Percentiles rank a stretch among this genome's conserved stretches.
Evolutionary conservation across 35 echinoderm and acorn worm species (phyloP).

Genomic region (Chiridota heheva): DNA sequence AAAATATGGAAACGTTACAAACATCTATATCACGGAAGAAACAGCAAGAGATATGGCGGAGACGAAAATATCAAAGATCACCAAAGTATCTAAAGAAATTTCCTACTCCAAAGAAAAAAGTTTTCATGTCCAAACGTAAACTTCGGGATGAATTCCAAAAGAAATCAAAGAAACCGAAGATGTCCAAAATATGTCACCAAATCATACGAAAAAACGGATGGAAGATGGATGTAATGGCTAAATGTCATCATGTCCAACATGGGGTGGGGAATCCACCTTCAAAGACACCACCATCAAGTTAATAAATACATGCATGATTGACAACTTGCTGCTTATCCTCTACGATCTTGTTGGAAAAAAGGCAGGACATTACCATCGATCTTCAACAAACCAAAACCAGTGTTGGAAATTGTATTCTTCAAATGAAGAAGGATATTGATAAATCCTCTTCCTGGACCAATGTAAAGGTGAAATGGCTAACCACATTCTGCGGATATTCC

Average conservation of each 20-base stretch:
- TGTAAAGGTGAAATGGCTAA: too few relatives aligned
- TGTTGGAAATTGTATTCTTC: too few relatives aligned
- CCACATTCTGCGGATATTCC: too few relatives aligned
- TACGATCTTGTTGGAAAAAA: too few relatives aligned
- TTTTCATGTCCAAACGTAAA: neutral
- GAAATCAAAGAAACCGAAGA: neutral
- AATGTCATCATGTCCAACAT: neutral
- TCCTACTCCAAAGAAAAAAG: neutral
- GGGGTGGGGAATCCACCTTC: slow-evolving; percentile 15
- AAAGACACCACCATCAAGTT: neutral
- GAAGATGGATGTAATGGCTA: neutral
- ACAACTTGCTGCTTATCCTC: neutral
- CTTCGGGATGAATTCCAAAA: neutral
- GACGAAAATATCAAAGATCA: neutral
- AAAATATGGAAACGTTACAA: neutral
- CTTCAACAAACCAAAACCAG: too few relatives aligned
- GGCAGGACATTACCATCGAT: too few relatives aligned
- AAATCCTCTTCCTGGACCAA: too few relatives aligned
- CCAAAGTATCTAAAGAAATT: slow-evolving; percentile 16
- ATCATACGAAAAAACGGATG: neutral
- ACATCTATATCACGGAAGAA: neutral
- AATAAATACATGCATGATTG: slow-evolving; percentile 9
- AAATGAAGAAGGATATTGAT: too few relatives aligned
- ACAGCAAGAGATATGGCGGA: neutral
- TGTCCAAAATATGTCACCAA: neutral